Conservation (phyloP, 1,140 invertebrate genomes). For the Drosophila fuyamai region DNA sequence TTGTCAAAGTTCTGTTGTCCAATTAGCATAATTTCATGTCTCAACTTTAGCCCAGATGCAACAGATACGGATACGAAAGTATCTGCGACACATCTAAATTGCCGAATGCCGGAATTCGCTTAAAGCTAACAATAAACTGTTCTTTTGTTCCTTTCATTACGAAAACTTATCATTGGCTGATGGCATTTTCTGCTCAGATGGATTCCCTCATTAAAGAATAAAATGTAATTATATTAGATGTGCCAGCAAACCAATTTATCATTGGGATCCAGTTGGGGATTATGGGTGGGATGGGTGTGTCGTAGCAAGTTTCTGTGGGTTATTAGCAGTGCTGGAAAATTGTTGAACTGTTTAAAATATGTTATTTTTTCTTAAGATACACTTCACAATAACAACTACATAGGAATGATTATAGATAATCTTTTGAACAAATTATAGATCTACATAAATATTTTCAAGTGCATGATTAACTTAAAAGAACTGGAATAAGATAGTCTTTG, state of each 20-base stretch:
- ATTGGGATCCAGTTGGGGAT: conserved; percentile 29
- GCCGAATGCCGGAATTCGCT: conserved; percentile 17
- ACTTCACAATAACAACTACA: no score
- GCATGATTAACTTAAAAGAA: no score
- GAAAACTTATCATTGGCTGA: conserved; percentile 11
- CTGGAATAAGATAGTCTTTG: no score
- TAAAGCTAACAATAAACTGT: conserved; percentile 9
- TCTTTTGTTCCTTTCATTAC: background rate
- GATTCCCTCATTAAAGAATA: conserved; percentile 67
- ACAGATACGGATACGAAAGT: conserved; percentile 31
- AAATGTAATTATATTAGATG: conserved; percentile 63
- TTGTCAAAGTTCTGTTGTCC: conserved; percentile 53
- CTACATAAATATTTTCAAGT: no score
- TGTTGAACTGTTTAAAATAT: no score
- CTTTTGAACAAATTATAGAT: no score
- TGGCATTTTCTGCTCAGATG: conserved; percentile 43
- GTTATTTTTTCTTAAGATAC: no score
- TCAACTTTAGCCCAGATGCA: conserved; percentile 42
- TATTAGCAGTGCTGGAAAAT: background rate
- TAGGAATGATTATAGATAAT: no score
- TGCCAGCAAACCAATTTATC: conserved; percentile 49
- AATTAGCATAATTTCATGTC: conserved; percentile 62
- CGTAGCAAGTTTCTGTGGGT: background rate
- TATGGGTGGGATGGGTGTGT: conserved; percentile 1
- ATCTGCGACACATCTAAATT: conserved; percentile 38